Percentiles rank a stretch among this genome's conserved stretches.
These are phyloP conservation scores for Octodonta nipae DNA, from an alignment of 2,888 invertebrate species.

Conservation along the genomic window DNA sequence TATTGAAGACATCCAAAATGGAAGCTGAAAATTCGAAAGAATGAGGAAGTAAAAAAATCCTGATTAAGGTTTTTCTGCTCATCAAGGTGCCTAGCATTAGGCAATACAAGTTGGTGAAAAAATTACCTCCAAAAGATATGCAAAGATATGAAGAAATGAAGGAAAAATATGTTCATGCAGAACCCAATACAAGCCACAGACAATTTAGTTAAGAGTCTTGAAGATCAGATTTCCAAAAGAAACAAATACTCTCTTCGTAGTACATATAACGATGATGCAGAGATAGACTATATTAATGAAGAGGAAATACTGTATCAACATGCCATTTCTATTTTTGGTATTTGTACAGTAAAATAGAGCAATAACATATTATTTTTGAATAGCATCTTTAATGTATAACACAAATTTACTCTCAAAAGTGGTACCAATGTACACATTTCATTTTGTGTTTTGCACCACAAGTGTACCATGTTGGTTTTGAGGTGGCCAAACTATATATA, in stretches of 20 bases:
- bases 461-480: too few species aligned
- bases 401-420: too few species aligned
- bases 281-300: conserved; percentile 98
- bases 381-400: too few species aligned
- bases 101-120: conserved; percentile 71
- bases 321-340: too few species aligned
- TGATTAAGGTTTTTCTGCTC: conserved; percentile 88
- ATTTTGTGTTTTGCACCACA: too few species aligned
- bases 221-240: conserved; percentile 84
- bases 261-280: conserved; percentile 93
- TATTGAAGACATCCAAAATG: conserved; percentile 73
- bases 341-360: too few species aligned
- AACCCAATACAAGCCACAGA: conserved; percentile 79
- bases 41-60: conserved; percentile 88
- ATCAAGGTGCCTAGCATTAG: conserved; percentile 75
- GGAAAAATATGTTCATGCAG: conserved; percentile 79
- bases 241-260: conserved; percentile 89
- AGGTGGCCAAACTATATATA: too few species aligned
- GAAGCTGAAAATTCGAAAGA: conserved; percentile 73
- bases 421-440: too few species aligned
- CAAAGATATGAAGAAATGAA: conserved; percentile 73
- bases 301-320: too few species aligned
- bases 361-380: too few species aligned
- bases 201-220: conserved; percentile 85
- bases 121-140: conserved; percentile 72